Base-by-base conservation (phyloP, 1,140 invertebrate species). In the Dolichoris vasculosae region DNA sequence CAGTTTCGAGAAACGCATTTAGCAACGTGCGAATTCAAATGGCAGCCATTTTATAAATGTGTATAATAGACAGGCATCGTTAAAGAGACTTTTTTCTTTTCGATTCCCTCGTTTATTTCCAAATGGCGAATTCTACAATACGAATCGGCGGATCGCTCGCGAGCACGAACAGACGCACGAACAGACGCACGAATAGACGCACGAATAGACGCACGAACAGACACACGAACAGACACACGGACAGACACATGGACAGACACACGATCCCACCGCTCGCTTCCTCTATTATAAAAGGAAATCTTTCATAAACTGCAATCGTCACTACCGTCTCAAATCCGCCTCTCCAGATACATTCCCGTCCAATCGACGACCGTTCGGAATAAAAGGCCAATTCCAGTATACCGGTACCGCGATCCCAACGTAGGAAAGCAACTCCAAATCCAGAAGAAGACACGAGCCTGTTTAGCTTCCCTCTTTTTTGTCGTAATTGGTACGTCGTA, bases 391-490 rank as follows among this genome's bases (percentile, higher is more conserved):
- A 43, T 71, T 40, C 32, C 67, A 20, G 40, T 40, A 40, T 71
- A 71, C 15, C 67, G 67, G 67, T 71, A 32, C 35, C 17, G 38
- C 35, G 67, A 9, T 43, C 9, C 40, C 0, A 32, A n/a, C 23
- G 38, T 26, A 43, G 26, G 38, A 26, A 43, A 9, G 38, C 69
- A 43, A 73, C 69, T 73, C 38, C 69, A 73, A 73, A 73, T 73
- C 23, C 40, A 43, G 67, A 73, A 30, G 38, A 73, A 26, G 38
- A 71, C 15, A 9, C 35, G 23, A 43, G 20, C 69, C 38, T 43
- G 20, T 43, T 73, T 73, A 73, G 69, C 23, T 73, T 73, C 38
- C 69, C 38, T 73, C 38, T 71, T 73, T 73, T 43, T 43, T 73
- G 38, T 40, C 38, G 38, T 73, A 73, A 73, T 73, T 43, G 38